Conservation (phyloP, 2,797 vertebrate species). For the Aldrovandia affinis region DNA sequence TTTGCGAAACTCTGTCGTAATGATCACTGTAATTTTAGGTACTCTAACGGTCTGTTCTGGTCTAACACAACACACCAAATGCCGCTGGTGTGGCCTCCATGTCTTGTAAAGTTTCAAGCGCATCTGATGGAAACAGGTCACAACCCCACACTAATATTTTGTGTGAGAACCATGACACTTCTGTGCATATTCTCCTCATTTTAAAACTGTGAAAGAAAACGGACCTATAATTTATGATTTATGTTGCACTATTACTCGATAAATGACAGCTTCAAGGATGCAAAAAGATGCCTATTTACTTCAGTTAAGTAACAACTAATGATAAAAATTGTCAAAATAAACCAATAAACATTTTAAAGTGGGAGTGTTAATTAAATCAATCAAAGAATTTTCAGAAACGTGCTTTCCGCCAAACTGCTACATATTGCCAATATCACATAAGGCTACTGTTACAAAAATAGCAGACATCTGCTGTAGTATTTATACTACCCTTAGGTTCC, state of each 20-base stretch:
- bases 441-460: slow-evolving; percentile 44
- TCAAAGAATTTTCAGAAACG: slow-evolving; percentile 71
- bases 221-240: no score
- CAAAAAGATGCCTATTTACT: slow-evolving; percentile 44
- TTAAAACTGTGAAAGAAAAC: slow-evolving; percentile 17
- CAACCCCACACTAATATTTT: neutral
- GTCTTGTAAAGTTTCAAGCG: neutral
- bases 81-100: neutral
- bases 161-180: neutral
- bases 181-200: neutral
- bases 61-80: neutral
- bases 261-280: slow-evolving; percentile 23
- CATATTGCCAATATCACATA: slow-evolving; percentile 39
- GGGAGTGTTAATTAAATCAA: slow-evolving; percentile 72
- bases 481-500: slow-evolving; percentile 44
- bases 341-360: slow-evolving; percentile 70
- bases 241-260: slow-evolving; percentile 24
- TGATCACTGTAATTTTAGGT: no score
- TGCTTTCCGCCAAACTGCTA: slow-evolving; percentile 64
- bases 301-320: slow-evolving; percentile 68
- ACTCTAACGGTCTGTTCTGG: neutral
- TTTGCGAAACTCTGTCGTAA: neutral
- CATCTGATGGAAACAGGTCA: neutral
- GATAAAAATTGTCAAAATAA: slow-evolving; percentile 83
- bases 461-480: slow-evolving; percentile 51